Conservation (phyloP, 2,113 vertebrate species). For the Cyprinodon variegatus region DNA sequence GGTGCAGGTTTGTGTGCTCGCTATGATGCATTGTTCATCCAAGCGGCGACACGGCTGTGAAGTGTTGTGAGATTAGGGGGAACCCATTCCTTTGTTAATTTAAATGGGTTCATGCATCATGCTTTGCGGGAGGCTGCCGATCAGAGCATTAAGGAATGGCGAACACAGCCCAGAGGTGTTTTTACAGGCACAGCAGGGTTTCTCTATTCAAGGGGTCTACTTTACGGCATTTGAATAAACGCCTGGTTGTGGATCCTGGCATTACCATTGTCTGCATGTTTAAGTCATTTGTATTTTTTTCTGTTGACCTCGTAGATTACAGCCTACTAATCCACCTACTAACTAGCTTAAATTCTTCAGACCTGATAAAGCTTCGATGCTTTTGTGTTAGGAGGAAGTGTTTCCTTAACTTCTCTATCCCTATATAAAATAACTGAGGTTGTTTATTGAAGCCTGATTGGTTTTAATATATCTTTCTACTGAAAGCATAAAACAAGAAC, state of each 20-base stretch:
- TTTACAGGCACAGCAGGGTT: slow-evolving; percentile 94
- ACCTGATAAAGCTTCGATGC: background rate
- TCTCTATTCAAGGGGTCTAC: slow-evolving; percentile 69
- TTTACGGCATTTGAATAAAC: slow-evolving; percentile 65
- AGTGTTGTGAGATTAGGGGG: slow-evolving; percentile 93
- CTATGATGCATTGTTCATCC: slow-evolving; percentile 96
- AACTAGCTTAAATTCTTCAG: background rate
- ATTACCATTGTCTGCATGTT: slow-evolving; percentile 23
- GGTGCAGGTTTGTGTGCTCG: slow-evolving; percentile 80
- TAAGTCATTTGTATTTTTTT: slow-evolving; percentile 4
- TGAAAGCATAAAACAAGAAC: background rate
- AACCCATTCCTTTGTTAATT: slow-evolving; percentile 99
- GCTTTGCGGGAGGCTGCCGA: slow-evolving; percentile 91
- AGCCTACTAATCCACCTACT: background rate
- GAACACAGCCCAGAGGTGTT: slow-evolving; percentile 96
- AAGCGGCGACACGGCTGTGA: slow-evolving; percentile 88
- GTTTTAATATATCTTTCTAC: background rate
- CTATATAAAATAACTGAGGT: background rate
- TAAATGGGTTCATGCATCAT: slow-evolving; percentile 99
- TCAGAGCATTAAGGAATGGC: slow-evolving; percentile 86
- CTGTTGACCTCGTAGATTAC: background rate
- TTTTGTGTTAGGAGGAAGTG: background rate
- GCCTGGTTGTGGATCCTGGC: slow-evolving; percentile 15
- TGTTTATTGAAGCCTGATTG: background rate
- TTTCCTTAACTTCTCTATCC: background rate